Evolutionary conservation across 1,140 invertebrate species (phyloP).

Genomic region (Nasonia vitripennis): DNA sequence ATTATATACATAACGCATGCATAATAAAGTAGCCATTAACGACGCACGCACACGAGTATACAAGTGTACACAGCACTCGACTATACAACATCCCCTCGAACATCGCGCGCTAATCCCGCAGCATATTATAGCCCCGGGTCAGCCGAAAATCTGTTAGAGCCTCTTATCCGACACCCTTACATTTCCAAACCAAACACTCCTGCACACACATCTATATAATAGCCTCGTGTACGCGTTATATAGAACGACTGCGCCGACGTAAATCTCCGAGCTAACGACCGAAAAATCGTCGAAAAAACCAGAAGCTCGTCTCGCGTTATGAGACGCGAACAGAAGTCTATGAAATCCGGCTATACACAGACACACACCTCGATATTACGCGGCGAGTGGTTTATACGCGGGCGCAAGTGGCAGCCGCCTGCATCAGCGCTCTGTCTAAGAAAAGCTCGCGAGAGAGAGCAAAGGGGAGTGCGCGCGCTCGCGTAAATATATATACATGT

Average conservation of each 20-base stretch:
- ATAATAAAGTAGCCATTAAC: not conserved
- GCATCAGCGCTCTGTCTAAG: not conserved
- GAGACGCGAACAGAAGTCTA: no score
- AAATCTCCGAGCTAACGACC: no score
- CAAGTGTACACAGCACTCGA: not conserved
- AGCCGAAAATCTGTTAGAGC: not conserved
- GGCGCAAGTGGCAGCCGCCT: not conserved
- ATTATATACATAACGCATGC: no score
- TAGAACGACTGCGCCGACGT: no score
- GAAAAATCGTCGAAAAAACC: no score
- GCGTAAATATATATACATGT: not conserved
- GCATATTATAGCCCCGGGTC: no score
- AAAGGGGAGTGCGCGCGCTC: not conserved
- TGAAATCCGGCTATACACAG: not conserved
- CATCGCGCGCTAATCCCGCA: not conserved
- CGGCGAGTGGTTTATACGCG: conserved; percentile 37
- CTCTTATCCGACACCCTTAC: not conserved
- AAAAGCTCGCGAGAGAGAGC: not conserved
- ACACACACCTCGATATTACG: not conserved
- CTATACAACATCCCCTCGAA: not conserved
- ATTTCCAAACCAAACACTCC: no score
- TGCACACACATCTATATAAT: no score
- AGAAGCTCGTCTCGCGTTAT: no score
- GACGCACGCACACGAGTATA: not conserved
- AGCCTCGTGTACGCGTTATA: no score